Base-by-base conservation (phyloP, 1,140 invertebrate genomes). In the Drosophila jambulina region DNA sequence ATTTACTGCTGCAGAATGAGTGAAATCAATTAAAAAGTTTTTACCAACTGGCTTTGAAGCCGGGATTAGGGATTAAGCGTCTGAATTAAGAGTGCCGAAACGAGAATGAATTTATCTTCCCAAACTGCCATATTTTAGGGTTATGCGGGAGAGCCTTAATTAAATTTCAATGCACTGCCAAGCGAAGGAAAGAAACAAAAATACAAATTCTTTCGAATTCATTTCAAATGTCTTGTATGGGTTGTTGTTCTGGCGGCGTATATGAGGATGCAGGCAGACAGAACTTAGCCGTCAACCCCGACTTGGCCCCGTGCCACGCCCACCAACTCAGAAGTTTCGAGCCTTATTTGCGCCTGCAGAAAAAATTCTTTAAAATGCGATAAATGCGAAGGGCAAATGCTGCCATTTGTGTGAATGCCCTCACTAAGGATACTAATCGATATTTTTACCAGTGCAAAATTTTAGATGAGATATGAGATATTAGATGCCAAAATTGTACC, bases 1-100 rank as follows among this genome's bases (percentile, higher is more conserved):
- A 70, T 25, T 72, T 49, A 62, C 67, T 64, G 45, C 78, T 48
- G 5, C 27, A 36, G 23, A 75, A 48, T 58, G 56, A 72, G 64
- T 69, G 48, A 80, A 87, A 88, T 88, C 83, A 87, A 87, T 88
- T 87, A 88, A 88, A 86, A 87, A 88, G 75, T 61, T 83, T 87
- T 78, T 48, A 23, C 76, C 53, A 75, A 64, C 60, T 72, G 76
- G 27, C 62, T 65, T 65, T 65, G 62, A 43, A 64, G 72, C 78
- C 48, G n/a, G 64, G 67, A 83, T 87, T 88, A 74, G 57, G 80
- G 63, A 83, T 77, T 87, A 88, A 83, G 77, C 72, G 53, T 53
- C 64, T 70, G 75, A 70, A 88, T 83, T 83, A 80, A 69, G 84
- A 78, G 72, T 58, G 23, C 42, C 59, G 51, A 65, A 78, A 67